Evolutionary conservation across 2,888 invertebrate species (phyloP).

Genomic region (Cerceris rybyensis): DNA sequence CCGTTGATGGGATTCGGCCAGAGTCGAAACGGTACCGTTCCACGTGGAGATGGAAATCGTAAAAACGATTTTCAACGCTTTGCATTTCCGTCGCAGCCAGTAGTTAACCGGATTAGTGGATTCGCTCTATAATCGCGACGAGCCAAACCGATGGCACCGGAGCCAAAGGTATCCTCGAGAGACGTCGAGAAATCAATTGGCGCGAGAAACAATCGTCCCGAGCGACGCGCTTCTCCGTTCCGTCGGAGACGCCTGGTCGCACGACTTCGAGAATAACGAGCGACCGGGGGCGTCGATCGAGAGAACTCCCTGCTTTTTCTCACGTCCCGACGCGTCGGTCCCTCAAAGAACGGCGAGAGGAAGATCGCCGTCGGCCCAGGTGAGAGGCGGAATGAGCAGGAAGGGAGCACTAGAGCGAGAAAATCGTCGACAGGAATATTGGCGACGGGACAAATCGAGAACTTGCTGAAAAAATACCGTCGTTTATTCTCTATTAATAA

Average conservation of each 20-base stretch:
- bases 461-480: conserved; percentile 64
- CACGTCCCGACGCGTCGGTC: neutral
- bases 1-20: too few relatives aligned
- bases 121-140: too few relatives aligned
- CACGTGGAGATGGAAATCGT: too few relatives aligned
- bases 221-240: neutral
- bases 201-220: conserved; percentile 28
- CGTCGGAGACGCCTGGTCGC: too few relatives aligned
- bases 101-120: too few relatives aligned
- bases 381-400: neutral
- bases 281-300: conserved; percentile 21
- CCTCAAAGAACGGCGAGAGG: too few relatives aligned
- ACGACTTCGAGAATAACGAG: neutral
- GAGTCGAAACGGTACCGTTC: too few relatives aligned
- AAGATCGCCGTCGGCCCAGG: too few relatives aligned
- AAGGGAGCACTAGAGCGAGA: neutral
- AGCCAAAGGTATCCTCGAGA: conserved; percentile 19
- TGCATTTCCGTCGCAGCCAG: neutral
- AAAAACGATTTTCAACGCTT: too few relatives aligned
- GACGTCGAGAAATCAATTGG: conserved; percentile 27
- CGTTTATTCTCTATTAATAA: conserved; percentile 66
- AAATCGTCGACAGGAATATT: neutral
- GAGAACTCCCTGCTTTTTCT: neutral
- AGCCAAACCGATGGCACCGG: too few relatives aligned
- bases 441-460: neutral